Evolutionary conservation across 2,797 vertebrate genomes (phyloP), one percentile per base, ranked within the genome.

Genomic region (Mallotus villosus): DNA sequence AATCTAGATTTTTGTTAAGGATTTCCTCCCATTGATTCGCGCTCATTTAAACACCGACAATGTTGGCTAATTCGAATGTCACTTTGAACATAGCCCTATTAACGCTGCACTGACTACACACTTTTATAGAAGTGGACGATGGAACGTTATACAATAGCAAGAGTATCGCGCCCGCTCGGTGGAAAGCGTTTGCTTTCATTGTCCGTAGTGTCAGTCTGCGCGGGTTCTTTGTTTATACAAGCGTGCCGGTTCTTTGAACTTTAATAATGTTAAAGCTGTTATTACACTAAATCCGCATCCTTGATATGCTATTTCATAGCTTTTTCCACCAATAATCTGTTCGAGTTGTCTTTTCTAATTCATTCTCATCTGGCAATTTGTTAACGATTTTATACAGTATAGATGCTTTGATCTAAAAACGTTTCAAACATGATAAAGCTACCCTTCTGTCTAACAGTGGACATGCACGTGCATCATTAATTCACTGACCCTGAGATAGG

Each of bases 181-280:
- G 69, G 74, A 74, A 63, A 59, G 0, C 27, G 65, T 19, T 76
- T 68, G 80, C 74, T 61, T 77, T 89, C 82, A 90, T 92, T 92
- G 90, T 92, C 87, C 87, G 76, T 78, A 84, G 84, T 80, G 84
- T 12, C 73, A 68, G 81, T 82, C 84, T 79, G 88, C 91, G 90
- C 90, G 89, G 85, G 86, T 86, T 91, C 91, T 93, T 93, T 94
- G 92, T 93, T 92, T 92, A 91, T 90, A 73, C 86, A 64, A 63
- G 87, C 82, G 75, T 81, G 79, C 86, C 82, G 85, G 83, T 85
- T 89, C 78, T 16, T 71, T 16, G 57, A 73, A 59, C 73, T 27
- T 29, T 24, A 67, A 37, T 66, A 17, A 57, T 27, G 58, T 17
- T 55, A 21, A 59, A 57, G 51, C 51, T 55, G 17, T 55, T 46